phyloP scores from a whole-genome alignment of 2,797 vertebrate genomes.

The Protosalanx chinensis region DNA sequence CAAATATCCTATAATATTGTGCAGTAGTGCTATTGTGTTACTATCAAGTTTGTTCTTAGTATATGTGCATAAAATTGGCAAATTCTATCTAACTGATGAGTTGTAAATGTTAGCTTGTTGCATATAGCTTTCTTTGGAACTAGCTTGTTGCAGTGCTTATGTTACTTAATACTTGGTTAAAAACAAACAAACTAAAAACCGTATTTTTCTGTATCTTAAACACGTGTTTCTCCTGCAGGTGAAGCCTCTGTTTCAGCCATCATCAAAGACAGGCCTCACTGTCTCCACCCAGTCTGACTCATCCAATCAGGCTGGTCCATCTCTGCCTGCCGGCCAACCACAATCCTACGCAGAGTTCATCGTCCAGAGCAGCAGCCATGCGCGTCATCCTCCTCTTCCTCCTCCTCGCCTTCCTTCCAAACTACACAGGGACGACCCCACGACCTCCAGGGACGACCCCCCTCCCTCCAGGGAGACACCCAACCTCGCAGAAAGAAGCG shows the following conservation, averaged over 20 bases:
- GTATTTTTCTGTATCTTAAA: not conserved
- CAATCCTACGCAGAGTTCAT: slow-evolving; percentile 74
- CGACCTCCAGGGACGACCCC: not conserved
- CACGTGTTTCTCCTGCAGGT: slow-evolving; percentile 52
- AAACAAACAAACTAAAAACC: not conserved
- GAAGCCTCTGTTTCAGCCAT: slow-evolving; percentile 67
- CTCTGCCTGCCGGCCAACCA: slow-evolving; percentile 35
- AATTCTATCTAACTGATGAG: too few relatives aligned
- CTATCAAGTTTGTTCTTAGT: too few relatives aligned
- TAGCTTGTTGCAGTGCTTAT: not conserved
- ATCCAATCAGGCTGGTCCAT: slow-evolving; percentile 9
- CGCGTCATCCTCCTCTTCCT: slow-evolving; percentile 6
- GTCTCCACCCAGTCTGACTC: slow-evolving; percentile 8
- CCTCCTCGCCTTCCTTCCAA: not conserved
- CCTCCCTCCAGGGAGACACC: not conserved
- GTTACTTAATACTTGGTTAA: not conserved
- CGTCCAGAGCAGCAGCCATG: slow-evolving; percentile 62
- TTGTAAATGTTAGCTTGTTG: not conserved
- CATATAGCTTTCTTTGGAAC: not conserved
- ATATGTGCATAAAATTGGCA: too few relatives aligned
- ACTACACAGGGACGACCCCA: slow-evolving; percentile 19
- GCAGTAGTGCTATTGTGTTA: too few relatives aligned
- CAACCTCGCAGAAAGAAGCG: not conserved
- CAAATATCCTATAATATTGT: too few relatives aligned
- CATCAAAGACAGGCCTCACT: slow-evolving; percentile 43